Conservation (phyloP, 23 tunicate genomes). For the Corella eumyota region DNA sequence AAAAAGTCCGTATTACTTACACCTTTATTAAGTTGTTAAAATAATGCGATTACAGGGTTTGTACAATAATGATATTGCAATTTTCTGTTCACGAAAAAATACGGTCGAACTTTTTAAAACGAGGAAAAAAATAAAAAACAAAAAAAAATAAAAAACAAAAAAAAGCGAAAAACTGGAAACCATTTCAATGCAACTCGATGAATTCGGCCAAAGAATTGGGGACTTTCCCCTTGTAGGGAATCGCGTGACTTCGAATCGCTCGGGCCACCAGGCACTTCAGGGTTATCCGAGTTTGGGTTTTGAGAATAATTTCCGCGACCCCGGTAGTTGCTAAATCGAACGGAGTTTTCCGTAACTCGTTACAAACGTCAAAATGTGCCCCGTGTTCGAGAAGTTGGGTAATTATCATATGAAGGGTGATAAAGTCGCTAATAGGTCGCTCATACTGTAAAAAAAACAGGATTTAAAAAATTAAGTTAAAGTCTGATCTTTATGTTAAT, state of each 20-base stretch:
- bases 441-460: slow-evolving; percentile 49
- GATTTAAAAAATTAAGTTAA: not conserved
- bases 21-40: no score
- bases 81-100: no score
- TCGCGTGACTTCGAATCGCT: slow-evolving; percentile 9
- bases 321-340: slow-evolving; percentile 65
- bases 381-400: slow-evolving; percentile 55
- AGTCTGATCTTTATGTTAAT: no score
- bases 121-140: no score
- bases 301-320: slow-evolving; percentile 62
- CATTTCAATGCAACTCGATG: slow-evolving; percentile 69
- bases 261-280: slow-evolving; percentile 60
- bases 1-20: no score
- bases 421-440: slow-evolving; percentile 74
- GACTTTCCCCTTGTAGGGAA: slow-evolving; percentile 21
- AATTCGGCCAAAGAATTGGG: slow-evolving; percentile 38
- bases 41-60: no score
- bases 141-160: no score
- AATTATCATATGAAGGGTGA: slow-evolving; percentile 53
- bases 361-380: slow-evolving; percentile 60
- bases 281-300: slow-evolving; percentile 36
- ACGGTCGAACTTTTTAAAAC: no score
- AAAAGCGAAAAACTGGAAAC: no score
- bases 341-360: slow-evolving; percentile 32
- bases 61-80: no score